phyloP scores from a whole-genome alignment of 2,888 invertebrate genomes.

The Caenorhabditis uteleia region DNA sequence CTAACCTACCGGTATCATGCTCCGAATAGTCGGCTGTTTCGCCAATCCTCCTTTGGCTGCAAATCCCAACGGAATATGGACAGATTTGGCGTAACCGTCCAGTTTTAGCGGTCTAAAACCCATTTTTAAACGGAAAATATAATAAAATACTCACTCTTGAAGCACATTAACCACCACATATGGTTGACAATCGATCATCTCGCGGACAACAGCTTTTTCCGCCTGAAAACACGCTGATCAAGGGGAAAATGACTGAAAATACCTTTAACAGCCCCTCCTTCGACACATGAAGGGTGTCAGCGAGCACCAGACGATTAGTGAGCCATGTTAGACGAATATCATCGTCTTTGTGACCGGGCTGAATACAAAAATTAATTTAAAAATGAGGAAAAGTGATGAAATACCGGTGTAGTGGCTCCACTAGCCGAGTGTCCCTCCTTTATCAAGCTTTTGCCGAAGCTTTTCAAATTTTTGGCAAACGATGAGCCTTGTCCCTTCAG shows the following conservation, averaged over 20 bases:
- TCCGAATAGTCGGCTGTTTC: conserved; percentile 27
- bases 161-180: conserved; percentile 38
- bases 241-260: too few relatives aligned
- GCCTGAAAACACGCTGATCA: too few relatives aligned
- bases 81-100: conserved; percentile 39
- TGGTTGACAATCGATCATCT: conserved; percentile 41
- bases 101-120: conserved; percentile 27
- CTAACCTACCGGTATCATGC: conserved; percentile 22
- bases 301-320: conserved; percentile 34
- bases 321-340: conserved; percentile 38
- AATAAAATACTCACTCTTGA: conserved; percentile 23
- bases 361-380: conserved; percentile 1
- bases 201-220: conserved; percentile 27
- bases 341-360: conserved; percentile 34
- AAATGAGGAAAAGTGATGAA: not conserved
- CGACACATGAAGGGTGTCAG: conserved; percentile 32
- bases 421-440: conserved; percentile 22
- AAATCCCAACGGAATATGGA: conserved; percentile 34
- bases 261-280: conserved; percentile 30
- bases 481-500: conserved; percentile 32
- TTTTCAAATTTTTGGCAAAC: conserved; percentile 40
- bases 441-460: conserved; percentile 35
- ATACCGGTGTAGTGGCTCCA: conserved; percentile 21
- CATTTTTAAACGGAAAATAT: too few relatives aligned
- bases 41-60: conserved; percentile 14